Evolutionary conservation across 2,797 vertebrate genomes (phyloP), one percentile per base, ranked within the genome.

Genomic region (Furcifer pardalis): DNA sequence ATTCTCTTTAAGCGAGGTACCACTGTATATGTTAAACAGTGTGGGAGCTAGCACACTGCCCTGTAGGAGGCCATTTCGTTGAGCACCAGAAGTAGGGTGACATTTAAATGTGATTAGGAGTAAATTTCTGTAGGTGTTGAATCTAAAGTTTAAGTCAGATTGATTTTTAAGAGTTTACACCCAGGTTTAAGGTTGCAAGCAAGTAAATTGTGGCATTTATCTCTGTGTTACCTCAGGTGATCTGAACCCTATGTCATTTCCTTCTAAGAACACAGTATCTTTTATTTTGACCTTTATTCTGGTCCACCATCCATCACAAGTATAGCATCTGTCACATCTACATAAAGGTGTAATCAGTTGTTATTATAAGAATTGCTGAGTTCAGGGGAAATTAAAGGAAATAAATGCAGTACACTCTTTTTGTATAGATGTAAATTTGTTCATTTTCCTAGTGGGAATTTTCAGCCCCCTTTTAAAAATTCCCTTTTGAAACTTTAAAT

Each of bases 261-360:
- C 44, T 37, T 32, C 37, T 56, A 40, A 62, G 40, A 35, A 62
- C 52, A 23, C 19, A 6, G 9, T 82, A 62, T 82, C 40, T 63
- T 74, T 82, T 62, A 37, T 63, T 32, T 17, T 15, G 32, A 72
- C 76, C 56, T 84, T 84, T 84, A 49, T 60, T 73, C 76, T 44
- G 37, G 12, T 25, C 27, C 5, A 30, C 23, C 4, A 59, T 37
- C 27, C 68, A 79, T 37, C n/a, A 63, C 7, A 72, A 23, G 25
- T n/a, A 21, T 35, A 40, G 37, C 25, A 13, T 15, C 30, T 73
- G 69, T 74, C 81, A 84, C 44, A 32, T 52, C 66, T 8, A 7
- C 75, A 63, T 42, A 32, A 52, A 23, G n/a, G 27, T 25, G 40
- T 46, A 52, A 4, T n/a, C 32, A 56, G 32, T 17, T 77, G 56